Evolutionary conservation across 2,113 vertebrate genomes (phyloP).

Genomic region (Bagarius yarrelli): DNA sequence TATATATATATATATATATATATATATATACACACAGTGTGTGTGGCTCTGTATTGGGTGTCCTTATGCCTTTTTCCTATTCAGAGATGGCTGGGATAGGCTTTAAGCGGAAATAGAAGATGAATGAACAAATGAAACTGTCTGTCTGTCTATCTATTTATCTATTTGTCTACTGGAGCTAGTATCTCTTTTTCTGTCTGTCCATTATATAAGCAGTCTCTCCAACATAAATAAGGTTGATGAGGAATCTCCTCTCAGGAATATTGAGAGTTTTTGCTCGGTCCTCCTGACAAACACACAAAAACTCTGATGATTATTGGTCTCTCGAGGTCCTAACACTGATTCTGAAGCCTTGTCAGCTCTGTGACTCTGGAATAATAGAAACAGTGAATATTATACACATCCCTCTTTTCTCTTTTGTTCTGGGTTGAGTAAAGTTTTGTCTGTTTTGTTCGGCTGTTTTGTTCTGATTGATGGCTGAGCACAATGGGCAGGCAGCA

Average conservation of each 20-base stretch:
- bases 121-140: no score
- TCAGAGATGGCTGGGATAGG: no score
- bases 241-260: not conserved
- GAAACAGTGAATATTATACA: slow-evolving; percentile 19
- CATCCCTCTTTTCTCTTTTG: slow-evolving; percentile 16
- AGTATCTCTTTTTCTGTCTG: no score
- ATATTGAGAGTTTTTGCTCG: not conserved
- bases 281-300: not conserved
- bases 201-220: no score
- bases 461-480: slow-evolving; percentile 1
- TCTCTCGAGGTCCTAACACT: not conserved
- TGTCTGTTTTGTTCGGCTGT: slow-evolving; percentile 25
- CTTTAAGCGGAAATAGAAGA: no score
- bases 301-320: not conserved
- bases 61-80: no score
- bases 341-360: not conserved
- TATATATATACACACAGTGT: no score
- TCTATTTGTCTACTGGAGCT: no score
- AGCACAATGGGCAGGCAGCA: not conserved
- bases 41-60: no score
- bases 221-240: not conserved
- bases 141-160: no score
- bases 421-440: slow-evolving; percentile 11
- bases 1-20: no score
- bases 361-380: slow-evolving; percentile 5